Percentiles rank a stretch among this genome's conserved stretches.
phyloP scores from a whole-genome alignment of 2,888 invertebrate genomes.

The Amphipoea lucens region DNA sequence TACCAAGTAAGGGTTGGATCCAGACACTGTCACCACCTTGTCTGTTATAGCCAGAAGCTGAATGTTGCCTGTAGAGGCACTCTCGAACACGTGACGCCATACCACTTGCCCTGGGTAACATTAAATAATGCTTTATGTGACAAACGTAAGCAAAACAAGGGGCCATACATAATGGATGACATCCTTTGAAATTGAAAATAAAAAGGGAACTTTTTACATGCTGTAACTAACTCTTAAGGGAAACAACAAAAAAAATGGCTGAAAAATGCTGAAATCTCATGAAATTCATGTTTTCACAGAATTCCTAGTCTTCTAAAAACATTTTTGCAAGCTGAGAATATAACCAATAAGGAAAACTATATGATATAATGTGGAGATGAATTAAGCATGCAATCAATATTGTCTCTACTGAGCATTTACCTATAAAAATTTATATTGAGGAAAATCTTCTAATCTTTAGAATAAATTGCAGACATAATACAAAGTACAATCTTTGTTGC shows the following conservation, averaged over 20 bases:
- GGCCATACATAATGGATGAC: not conserved
- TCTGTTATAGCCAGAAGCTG: conserved; percentile 91
- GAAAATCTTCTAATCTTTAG: conserved; percentile 27
- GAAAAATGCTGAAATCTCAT: not conserved
- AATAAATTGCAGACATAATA: not conserved
- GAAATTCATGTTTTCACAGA: not conserved
- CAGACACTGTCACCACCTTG: conserved; percentile 94
- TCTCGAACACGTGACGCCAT: conserved; percentile 96
- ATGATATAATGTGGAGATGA: not conserved
- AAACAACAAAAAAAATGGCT: not conserved
- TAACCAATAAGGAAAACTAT: conserved; percentile 25
- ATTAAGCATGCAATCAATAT: not conserved
- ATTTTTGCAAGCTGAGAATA: not conserved
- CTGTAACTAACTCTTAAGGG: not conserved
- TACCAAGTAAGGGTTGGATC: conserved; percentile 93
- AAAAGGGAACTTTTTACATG: not conserved
- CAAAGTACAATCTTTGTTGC: not conserved
- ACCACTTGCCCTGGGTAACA: conserved; percentile 92
- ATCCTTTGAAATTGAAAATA: conserved; percentile 1
- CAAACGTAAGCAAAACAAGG: not conserved
- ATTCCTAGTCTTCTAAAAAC: not conserved
- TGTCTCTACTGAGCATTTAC: not conserved
- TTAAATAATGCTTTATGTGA: not conserved
- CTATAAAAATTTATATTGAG: conserved; percentile 7
- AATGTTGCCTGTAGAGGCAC: conserved; percentile 91